Evolutionary conservation across 2,888 invertebrate genomes (phyloP).

Genomic region (Perithous albicinctus): DNA sequence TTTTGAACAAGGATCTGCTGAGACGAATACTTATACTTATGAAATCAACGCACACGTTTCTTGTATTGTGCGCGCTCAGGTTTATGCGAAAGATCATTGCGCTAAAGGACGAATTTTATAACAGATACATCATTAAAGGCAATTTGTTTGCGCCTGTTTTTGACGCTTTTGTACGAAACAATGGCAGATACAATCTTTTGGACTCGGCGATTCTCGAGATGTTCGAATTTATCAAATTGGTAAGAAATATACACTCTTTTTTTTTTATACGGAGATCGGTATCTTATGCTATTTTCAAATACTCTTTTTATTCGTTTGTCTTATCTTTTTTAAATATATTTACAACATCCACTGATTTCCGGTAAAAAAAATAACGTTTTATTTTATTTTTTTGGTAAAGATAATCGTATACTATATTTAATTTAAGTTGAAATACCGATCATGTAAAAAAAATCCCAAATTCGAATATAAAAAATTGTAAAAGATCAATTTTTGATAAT

Average conservation of each 20-base stretch:
- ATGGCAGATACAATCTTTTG: conserved; percentile 98
- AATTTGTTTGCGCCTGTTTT: conserved; percentile 98
- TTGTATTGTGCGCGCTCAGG: conserved; percentile 97
- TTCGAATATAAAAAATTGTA: too few relatives aligned
- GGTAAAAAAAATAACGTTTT: too few relatives aligned
- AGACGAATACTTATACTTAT: conserved; percentile 97
- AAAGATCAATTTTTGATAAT: too few relatives aligned
- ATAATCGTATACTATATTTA: too few relatives aligned
- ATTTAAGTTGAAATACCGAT: too few relatives aligned
- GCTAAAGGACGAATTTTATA: conserved; percentile 99
- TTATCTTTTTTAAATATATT: too few relatives aligned
- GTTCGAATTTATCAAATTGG: conserved; percentile 98
- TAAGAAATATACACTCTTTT: conserved; percentile 77
- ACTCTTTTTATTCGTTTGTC: too few relatives aligned
- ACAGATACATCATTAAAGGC: conserved; percentile 97
- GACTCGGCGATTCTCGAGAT: conserved; percentile 99
- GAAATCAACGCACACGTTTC: conserved; percentile 98
- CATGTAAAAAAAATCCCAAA: too few relatives aligned
- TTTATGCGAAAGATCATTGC: conserved; percentile 99
- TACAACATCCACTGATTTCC: too few relatives aligned
- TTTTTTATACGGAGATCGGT: too few relatives aligned
- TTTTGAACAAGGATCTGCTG: conserved; percentile 98
- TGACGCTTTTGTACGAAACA: conserved; percentile 98
- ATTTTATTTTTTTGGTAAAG: too few relatives aligned
- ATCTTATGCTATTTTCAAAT: background rate